These are phyloP conservation scores for Etheostoma spectabile DNA, from an alignment of 2,113 vertebrate species.

Conservation along the genomic window DNA sequence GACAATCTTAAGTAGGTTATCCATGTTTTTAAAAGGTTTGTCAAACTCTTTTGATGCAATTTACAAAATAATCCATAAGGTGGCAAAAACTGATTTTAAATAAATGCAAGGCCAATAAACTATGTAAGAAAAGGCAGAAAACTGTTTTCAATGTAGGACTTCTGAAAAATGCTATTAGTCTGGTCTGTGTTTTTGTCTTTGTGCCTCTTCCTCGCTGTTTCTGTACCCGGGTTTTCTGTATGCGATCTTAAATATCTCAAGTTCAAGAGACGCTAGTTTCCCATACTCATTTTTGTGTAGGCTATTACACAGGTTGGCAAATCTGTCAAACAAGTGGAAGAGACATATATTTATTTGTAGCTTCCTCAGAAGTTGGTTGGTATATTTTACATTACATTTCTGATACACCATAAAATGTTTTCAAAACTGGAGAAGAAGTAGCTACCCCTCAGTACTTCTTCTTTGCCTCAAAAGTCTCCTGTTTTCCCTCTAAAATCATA, in stretches of 20 bases:
- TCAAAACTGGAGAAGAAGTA: background rate
- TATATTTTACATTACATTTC: background rate
- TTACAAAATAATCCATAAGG: background rate
- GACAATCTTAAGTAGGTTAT: background rate
- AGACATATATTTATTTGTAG: background rate
- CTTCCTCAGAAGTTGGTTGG: background rate
- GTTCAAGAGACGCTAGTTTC: background rate
- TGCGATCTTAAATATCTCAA: background rate
- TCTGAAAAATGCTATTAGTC: background rate
- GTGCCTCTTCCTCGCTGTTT: background rate
- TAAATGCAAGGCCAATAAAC: background rate
- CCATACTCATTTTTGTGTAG: background rate
- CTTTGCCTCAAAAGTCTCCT: background rate
- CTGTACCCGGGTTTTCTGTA: background rate
- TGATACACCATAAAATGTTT: background rate
- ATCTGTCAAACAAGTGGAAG: background rate
- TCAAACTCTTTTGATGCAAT: background rate
- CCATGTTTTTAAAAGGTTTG: background rate
- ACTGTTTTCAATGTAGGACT: background rate
- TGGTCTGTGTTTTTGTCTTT: background rate
- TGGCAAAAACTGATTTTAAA: background rate
- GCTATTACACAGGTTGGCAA: background rate
- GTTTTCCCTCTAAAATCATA: background rate
- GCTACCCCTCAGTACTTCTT: background rate
- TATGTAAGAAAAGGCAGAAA: background rate